Evolutionary conservation across 2,888 invertebrate species (phyloP), one percentile per base, ranked within the genome.

Genomic region (Drosophila dives): DNA sequence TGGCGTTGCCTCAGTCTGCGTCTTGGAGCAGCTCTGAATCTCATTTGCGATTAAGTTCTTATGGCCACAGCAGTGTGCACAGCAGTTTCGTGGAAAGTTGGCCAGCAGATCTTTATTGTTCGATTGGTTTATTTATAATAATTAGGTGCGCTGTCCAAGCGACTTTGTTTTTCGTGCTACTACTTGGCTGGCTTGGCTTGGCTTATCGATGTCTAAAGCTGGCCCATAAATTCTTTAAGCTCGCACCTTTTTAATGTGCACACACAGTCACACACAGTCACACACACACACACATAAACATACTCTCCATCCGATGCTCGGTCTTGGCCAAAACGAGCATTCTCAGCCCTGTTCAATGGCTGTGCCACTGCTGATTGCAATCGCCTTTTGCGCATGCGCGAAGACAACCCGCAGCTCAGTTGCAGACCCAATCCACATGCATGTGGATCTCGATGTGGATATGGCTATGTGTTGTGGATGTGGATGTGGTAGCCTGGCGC

Each of bases 51-150:
- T 91, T 91, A 91, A 91, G 91, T 91, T 90, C 90, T 90, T 91
- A 91, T 84, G 82, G 78, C 74, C 82, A 75, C 83, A 76, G 61
- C 72, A 29, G 29, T 71, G 80, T 50, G 58, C 74, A 50, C 74
- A 50, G 29, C 59, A 77, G 82, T 88, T 87, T 88, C 87, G 87
- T 83, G 87, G 87, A 88, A 88, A 88, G 81, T 89, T 89, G 77
- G 71, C 71, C 81, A 75, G 66, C 89, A 90, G 92, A 91, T 92
- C 91, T 91, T 91, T 91, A 91, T 92, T 91, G 90, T 91, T 83
- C 90, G 92, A 91, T 92, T 91, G 92, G 91, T 91, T 91, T 91
- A 92, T 91, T 91, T 92, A 92, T 92, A 91, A 91, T 92, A 91
- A 91, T 91, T 92, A 91, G 91, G 92, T 91, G 91, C 91, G 87